Evolutionary conservation across 2,113 vertebrate species (phyloP).

Genomic region (Columbina picui): DNA sequence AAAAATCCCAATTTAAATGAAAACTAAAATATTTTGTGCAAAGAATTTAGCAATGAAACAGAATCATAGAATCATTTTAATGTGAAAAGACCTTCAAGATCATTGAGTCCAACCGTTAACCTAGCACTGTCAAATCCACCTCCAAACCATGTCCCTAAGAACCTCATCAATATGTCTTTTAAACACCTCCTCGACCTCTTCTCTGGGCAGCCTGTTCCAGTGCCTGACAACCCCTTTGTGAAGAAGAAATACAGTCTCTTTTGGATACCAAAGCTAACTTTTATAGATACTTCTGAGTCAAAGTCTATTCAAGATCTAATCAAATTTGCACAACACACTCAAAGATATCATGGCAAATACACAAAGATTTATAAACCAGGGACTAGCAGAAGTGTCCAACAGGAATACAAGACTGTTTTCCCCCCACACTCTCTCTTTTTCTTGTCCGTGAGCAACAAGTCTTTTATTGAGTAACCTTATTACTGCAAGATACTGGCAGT

Average conservation of each 20-base stretch:
- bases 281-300: too few species aligned
- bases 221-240: too few species aligned
- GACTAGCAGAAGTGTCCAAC: neutral
- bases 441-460: neutral
- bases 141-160: too few species aligned
- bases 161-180: too few species aligned
- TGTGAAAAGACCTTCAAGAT: too few species aligned
- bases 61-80: too few species aligned
- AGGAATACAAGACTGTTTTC: neutral
- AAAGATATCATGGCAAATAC: neutral
- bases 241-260: neutral
- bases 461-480: neutral
- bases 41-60: neutral
- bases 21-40: neutral
- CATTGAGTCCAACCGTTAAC: too few species aligned
- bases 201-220: too few species aligned
- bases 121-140: too few species aligned
- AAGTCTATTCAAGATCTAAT: neutral
- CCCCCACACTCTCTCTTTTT: neutral
- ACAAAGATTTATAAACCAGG: neutral
- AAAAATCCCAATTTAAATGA: neutral
- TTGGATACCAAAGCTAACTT: neutral
- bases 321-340: neutral
- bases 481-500: neutral
- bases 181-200: too few species aligned